Base-by-base conservation (phyloP, 2,113 vertebrate species). In the Nasalis larvatus region DNA sequence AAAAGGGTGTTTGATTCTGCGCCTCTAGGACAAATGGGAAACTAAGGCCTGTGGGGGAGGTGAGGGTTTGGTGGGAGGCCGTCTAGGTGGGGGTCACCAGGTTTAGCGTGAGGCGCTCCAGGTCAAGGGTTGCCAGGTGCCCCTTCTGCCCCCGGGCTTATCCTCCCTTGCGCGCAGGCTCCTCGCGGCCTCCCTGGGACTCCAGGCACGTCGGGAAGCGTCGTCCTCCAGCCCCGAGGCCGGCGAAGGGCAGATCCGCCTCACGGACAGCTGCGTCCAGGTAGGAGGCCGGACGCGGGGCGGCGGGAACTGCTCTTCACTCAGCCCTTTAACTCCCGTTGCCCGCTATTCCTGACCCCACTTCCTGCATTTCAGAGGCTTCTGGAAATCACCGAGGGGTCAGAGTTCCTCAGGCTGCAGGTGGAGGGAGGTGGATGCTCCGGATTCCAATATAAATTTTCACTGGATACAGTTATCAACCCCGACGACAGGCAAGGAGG, bases 391-490 rank as follows among this genome's bases (percentile, higher is more conserved):
- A 98, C 98, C 96, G 98, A 96, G 85, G 99, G 99, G 49, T 99
- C 99, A 17, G 99, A 99, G 93, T 99, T 99, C 98, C 99, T 99
- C 85, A 99, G 99, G 96, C 99, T 99, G 94, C 99, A 99, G 32
- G 99, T 99, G 92, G 99, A 99, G 96, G 99, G 99, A 95, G 99
- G 99, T 90, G 99, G 99, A 96, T 99, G 99, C 98, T 99, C 99
- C 7, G 99, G 99, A 52, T 99, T 99, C 98, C 99, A 99, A 88
- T 99, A 99, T 98, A 99, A 99, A 96, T 99, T 99, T 98, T 99
- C 98, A 12, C 98, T 99, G 97, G 99, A 99, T 88, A 98, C 96
- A 71, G 98, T 98, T 85, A 98, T 98, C 97, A 99, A 98, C 78
- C 98, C 99, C 42, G 99, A 99, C 73, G 99, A 99, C 99, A 99